Evolutionary conservation across 2,113 vertebrate species (phyloP).

Genomic region (Rhinolophus ferrumequinum): DNA sequence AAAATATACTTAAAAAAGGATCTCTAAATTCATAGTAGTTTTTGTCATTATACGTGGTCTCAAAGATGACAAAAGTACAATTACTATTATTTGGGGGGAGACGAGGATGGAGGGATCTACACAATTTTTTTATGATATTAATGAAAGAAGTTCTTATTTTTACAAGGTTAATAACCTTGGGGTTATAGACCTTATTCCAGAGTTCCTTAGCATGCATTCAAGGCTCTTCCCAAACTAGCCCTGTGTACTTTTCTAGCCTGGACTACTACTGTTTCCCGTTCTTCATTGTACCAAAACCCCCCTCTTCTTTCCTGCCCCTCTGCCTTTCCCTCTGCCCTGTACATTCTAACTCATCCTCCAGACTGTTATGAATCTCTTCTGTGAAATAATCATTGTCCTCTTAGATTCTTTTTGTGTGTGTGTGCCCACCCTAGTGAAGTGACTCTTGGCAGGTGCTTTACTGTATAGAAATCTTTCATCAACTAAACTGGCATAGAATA

Average conservation of each 20-base stretch:
- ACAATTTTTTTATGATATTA: not conserved
- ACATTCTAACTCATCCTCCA: not conserved
- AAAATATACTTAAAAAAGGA: not conserved
- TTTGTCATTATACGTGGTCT: not conserved
- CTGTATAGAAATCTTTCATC: not conserved
- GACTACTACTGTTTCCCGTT: accelerated
- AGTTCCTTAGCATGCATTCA: not conserved
- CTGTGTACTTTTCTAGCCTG: not conserved
- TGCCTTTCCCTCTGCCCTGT: not conserved
- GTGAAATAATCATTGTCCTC: not conserved
- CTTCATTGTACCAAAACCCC: not conserved
- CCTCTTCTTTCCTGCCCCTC: not conserved
- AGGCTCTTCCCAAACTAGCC: not conserved
- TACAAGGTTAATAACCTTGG: not conserved
- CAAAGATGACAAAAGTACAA: not conserved
- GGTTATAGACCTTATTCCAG: not conserved
- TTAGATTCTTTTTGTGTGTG: not conserved
- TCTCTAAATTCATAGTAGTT: not conserved
- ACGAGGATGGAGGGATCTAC: not conserved
- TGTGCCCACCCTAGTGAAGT: not conserved
- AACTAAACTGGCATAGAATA: not conserved
- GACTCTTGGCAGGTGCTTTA: not conserved
- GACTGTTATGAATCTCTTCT: not conserved
- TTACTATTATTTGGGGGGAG: not conserved
- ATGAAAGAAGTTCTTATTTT: not conserved